Percentiles rank a stretch among this genome's conserved stretches.
phyloP scores from a whole-genome alignment of 1,140 invertebrate species.

The Eciton burchellii region DNA sequence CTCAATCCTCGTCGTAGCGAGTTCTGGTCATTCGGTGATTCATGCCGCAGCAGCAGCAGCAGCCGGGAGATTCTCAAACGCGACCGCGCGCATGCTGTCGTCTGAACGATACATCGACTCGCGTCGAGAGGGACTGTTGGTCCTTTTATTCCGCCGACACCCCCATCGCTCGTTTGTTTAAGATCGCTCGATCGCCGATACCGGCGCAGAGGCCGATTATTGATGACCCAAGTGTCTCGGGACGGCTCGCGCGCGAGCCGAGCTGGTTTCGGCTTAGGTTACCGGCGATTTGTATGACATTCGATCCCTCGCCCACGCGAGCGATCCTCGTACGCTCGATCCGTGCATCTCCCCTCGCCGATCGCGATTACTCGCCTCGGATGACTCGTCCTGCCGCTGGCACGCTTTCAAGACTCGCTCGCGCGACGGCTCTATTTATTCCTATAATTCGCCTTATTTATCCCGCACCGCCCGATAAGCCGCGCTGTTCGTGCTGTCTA shows the following conservation, averaged over 20 bases:
- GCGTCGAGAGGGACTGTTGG: constrained; percentile 13
- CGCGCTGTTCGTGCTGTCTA: constrained; percentile 8
- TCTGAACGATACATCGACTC: neutral
- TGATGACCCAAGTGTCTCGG: constrained; percentile 68
- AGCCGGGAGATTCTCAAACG: too few species aligned
- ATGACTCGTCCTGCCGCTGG: constrained; percentile 36
- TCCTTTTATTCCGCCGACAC: constrained; percentile 53
- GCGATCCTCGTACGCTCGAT: constrained; percentile 26
- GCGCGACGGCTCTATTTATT: constrained; percentile 80
- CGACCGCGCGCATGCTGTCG: neutral
- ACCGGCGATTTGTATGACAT: constrained; percentile 84
- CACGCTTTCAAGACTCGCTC: constrained; percentile 66
- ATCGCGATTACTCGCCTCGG: constrained; percentile 49
- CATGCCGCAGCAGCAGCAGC: too few species aligned
- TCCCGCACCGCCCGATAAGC: constrained; percentile 62
- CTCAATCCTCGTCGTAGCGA: too few species aligned
- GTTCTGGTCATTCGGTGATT: too few species aligned
- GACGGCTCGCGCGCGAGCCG: constrained; percentile 57
- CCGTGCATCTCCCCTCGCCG: constrained; percentile 27
- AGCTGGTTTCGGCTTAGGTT: constrained; percentile 81
- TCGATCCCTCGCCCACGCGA: constrained; percentile 81
- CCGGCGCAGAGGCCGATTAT: constrained; percentile 74
- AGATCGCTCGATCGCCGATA: constrained; percentile 73
- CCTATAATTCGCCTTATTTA: constrained; percentile 79
- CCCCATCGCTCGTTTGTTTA: constrained; percentile 66